Evolutionary conservation across 2,888 invertebrate species (phyloP).

Genomic region (Torymus aiolomorphi): DNA sequence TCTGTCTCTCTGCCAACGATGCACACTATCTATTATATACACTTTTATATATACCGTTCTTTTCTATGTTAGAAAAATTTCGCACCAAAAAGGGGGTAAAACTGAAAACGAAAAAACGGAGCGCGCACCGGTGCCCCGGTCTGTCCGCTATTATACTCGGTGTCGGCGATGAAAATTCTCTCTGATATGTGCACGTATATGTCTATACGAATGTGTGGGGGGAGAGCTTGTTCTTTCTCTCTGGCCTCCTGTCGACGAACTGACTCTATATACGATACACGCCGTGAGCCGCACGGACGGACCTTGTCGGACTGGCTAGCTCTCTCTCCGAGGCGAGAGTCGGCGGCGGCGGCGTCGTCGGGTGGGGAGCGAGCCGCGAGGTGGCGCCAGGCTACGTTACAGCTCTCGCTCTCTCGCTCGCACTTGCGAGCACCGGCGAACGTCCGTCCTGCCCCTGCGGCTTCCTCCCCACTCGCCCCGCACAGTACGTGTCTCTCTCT

Average conservation of each 20-base stretch:
- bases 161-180: too few species aligned
- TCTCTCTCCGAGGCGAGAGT: not conserved
- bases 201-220: too few species aligned
- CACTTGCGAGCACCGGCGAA: not conserved
- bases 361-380: slow-evolving; percentile 54
- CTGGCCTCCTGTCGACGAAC: not conserved
- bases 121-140: too few species aligned
- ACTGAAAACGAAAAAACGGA: too few species aligned
- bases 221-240: slow-evolving; percentile 25
- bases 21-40: too few species aligned
- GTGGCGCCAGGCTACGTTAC: slow-evolving; percentile 52
- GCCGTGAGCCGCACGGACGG: slow-evolving; percentile 35
- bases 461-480: slow-evolving; percentile 11
- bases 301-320: slow-evolving; percentile 44
- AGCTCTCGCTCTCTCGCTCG: slow-evolving; percentile 45
- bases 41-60: too few species aligned
- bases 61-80: too few species aligned
- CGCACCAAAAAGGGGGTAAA: too few species aligned
- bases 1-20: slow-evolving; percentile 13
- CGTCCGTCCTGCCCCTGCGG: slow-evolving; percentile 13
- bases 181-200: too few species aligned
- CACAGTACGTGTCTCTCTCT: slow-evolving; percentile 19
- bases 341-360: slow-evolving; percentile 36
- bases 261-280: too few species aligned
- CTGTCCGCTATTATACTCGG: too few species aligned